These are phyloP conservation scores for Apaloderma vittatum DNA, from an alignment of 2,113 vertebrate species.

Conservation along the genomic window DNA sequence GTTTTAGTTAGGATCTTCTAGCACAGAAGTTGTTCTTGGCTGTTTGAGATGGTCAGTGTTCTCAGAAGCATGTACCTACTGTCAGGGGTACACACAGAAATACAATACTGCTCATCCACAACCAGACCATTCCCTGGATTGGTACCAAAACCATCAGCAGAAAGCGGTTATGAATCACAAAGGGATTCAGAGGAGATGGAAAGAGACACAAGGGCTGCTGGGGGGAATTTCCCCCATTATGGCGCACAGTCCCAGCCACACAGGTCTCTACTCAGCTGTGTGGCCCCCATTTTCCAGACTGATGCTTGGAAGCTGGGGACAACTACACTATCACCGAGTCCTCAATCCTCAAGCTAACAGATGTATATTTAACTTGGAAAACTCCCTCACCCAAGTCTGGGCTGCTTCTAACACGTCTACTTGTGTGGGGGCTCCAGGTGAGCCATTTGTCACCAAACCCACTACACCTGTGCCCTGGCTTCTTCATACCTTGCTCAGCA, in stretches of 20 bases:
- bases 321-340: neutral
- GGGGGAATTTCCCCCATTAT: neutral
- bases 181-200: neutral
- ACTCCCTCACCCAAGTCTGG: neutral
- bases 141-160: neutral
- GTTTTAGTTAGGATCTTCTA: neutral
- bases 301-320: neutral
- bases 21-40: neutral
- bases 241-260: neutral
- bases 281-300: neutral
- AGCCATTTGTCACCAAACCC: neutral
- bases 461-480: neutral
- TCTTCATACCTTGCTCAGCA: neutral
- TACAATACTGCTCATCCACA: neutral
- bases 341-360: neutral
- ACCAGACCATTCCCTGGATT: neutral
- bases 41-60: neutral
- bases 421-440: neutral
- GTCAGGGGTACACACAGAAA: neutral
- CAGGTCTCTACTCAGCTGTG: neutral
- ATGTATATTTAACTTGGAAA: neutral
- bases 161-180: neutral
- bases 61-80: neutral
- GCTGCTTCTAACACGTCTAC: neutral
- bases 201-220: neutral